These are phyloP conservation scores for Boloria selene DNA, from an alignment of 2,888 invertebrate genomes.

Conservation along the genomic window DNA sequence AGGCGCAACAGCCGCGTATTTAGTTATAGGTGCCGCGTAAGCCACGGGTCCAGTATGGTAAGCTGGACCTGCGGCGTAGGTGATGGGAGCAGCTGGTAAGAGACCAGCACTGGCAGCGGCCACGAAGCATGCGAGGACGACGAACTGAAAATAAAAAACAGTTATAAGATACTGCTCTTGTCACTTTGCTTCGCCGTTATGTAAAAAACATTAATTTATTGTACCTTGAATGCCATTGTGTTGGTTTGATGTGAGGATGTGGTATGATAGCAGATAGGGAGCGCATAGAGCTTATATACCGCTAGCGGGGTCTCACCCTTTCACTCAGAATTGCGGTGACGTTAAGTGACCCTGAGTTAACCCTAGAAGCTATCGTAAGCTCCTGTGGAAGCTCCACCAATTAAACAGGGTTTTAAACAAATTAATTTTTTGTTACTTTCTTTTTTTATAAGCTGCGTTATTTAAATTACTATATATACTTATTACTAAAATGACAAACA, in stretches of 20 bases:
- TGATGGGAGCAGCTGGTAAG: constrained; percentile 56
- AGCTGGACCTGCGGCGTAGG: constrained; percentile 41
- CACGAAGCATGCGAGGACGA: constrained; percentile 64
- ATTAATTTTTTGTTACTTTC: not conserved
- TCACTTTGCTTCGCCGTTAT: not conserved
- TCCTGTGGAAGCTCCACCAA: constrained; percentile 26
- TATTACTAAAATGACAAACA: constrained; percentile 12
- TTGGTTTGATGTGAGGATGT: constrained; percentile 60
- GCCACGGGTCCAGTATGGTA: constrained; percentile 72
- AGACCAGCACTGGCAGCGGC: constrained; percentile 66
- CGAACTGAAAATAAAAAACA: constrained; percentile 58
- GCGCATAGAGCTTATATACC: constrained; percentile 70
- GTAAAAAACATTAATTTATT: not conserved
- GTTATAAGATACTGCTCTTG: constrained; percentile 2
- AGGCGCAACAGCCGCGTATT: constrained; percentile 54
- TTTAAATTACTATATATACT: too few species aligned
- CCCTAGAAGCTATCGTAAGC: constrained; percentile 54
- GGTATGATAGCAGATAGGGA: constrained; percentile 69
- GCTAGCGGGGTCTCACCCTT: constrained; percentile 71
- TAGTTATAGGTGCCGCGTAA: constrained; percentile 46
- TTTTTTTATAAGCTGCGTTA: not conserved
- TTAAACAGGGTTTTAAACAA: not conserved
- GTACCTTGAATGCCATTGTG: constrained; percentile 79
- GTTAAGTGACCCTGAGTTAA: constrained; percentile 63
- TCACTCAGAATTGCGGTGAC: constrained; percentile 61